Base-by-base conservation (phyloP, 2,797 vertebrate genomes). In the Rhadinocentrus ornatus region DNA sequence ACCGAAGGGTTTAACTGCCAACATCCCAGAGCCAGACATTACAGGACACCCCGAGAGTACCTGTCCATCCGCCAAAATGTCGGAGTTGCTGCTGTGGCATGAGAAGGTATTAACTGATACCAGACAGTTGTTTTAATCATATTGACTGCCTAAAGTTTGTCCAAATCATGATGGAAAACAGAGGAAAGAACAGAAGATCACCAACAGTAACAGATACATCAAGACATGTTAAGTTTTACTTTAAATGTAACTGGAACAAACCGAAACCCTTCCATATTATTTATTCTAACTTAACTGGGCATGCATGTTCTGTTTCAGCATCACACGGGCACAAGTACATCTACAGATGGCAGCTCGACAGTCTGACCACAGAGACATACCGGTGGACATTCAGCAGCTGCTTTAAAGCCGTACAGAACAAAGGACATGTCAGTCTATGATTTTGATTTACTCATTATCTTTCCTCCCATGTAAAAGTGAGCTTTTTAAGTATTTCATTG, bases 261-360 rank as follows among this genome's bases (percentile, higher is more conserved):
- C 29, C n/a, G 32, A 26, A 73, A 78, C 35, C 27, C 46, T 31
- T 63, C 72, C 64, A 18, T 72, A 76, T 82, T 72, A 76, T 82
- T 83, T 74, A 78, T 73, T 69, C 41, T 2, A 32, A 59, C 69
- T 64, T 78, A 71, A 88, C 73, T 80, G 81, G 75, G 70, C 56
- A 29, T 72, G 62, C 75, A 71, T 1, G 61, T 62, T 62, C 41
- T 7, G 50, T 56, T 71, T 52, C 65, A 57, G 73, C 57, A 32
- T 55, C 72, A 27, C 78, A 62, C 12, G 22, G 62, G 60, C 69
- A 82, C 18, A 74, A 53, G 73, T 54, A 77, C 26, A 71, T 26
- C 64, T 72, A 27, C 64, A 69, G 82, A 71, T 64, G 71, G 78
- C 34, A 73, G 71, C 57, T 32, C 22, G 27, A 65, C 73, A 63